Conservation (phyloP, 2,113 vertebrate genomes). For the Puntigrus tetrazona region DNA sequence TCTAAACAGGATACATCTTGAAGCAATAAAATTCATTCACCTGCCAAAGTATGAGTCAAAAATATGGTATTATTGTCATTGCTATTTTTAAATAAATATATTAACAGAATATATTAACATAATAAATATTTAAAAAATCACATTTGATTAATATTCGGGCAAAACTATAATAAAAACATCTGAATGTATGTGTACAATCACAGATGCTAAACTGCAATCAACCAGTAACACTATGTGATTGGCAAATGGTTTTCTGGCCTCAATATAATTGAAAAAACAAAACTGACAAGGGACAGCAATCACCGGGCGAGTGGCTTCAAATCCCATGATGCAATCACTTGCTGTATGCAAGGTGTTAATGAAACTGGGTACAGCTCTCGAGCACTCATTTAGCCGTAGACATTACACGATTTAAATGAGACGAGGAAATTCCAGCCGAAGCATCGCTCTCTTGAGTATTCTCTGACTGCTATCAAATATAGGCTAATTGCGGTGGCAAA, state of each 20-base stretch:
- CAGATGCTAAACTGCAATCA: background rate
- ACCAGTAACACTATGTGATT: too few species aligned
- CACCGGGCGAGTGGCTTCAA: background rate
- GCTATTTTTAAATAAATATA: too few species aligned
- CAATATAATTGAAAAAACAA: background rate
- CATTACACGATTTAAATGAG: slow-evolving; percentile 8
- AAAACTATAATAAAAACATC: background rate
- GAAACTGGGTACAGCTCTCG: background rate
- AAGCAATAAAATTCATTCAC: background rate
- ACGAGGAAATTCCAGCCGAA: background rate
- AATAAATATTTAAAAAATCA: background rate
- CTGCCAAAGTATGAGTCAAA: too few species aligned
- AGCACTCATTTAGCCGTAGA: slow-evolving; percentile 4
- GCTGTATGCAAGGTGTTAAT: slow-evolving; percentile 18
- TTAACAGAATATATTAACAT: background rate
- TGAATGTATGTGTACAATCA: background rate
- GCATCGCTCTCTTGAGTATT: slow-evolving; percentile 23
- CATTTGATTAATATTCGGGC: background rate
- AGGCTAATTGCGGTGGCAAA: background rate
- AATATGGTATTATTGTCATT: too few species aligned
- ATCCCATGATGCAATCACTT: slow-evolving; percentile 5
- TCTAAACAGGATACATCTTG: background rate
- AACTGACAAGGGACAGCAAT: background rate
- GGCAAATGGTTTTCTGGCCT: background rate
- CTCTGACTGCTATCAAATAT: background rate